Base-by-base conservation (phyloP, 2,797 vertebrate species). In the Podargus strigoides region DNA sequence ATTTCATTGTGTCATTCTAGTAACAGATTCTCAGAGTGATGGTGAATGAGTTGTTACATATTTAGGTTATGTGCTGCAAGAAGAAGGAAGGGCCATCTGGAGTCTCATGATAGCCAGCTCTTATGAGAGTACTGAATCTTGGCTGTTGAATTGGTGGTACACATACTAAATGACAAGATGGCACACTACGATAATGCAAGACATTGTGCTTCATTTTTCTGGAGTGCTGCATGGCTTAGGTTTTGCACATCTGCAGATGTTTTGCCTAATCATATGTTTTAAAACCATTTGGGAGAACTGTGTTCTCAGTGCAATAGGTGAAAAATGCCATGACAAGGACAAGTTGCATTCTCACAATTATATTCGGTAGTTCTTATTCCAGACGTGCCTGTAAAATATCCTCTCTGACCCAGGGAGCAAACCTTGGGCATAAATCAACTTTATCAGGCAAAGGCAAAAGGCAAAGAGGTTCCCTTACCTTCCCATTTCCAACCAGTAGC, bases 31-130 rank as follows among this genome's bases (percentile, higher is more conserved):
- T 91, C 34, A 46, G n/a, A 53, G 60, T 62, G 59, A 72, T 79
- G 53, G 70, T 78, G 79, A 79, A 94, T 62, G 44, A 86, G 36
- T 87, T 82, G 73, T 70, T 93, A 91, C 79, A 32, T 87, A 89
- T 87, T 78, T 89, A 85, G 89, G 88, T 91, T 90, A 88, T 44
- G 34, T 30, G 21, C 63, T 91, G 73, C 59, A 92, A 68, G 82
- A 39, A 83, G 42, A 30, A 94, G 58, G 66, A 86, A 83, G 42
- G 30, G 59, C 68, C 89, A 89, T 96, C 89, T 92, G 90, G 90
- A 95, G 13, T 55, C 58, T 93, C 52, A 56, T 3, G 3, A 78
- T 39, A 93, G 77, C 68, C 78, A 92, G 58, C 13, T 82, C 87
- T 47, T 91, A 4, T 3, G 19, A 90, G 73, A 76, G 34, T 60